Conservation (phyloP, 2,113 vertebrate species). For the Semicossyphus pulcher region DNA sequence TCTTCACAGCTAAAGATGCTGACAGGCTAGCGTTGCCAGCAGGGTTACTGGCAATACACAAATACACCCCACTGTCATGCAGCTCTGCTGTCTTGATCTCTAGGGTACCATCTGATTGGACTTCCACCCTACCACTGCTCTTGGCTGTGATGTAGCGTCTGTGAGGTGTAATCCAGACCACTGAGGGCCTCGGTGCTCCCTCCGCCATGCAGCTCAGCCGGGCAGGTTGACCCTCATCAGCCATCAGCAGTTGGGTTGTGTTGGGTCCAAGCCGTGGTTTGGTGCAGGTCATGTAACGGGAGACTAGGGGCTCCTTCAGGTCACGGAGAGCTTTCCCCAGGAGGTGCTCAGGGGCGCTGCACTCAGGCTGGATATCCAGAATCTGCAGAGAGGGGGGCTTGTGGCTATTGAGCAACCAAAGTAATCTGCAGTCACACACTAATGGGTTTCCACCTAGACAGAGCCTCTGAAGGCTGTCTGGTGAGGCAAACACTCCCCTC, state of each 20-base stretch:
- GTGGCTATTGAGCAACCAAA: conserved; percentile 91
- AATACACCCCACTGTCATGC: conserved; percentile 95
- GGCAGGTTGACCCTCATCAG: conserved; percentile 94
- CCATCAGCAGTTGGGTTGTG: conserved; percentile 90
- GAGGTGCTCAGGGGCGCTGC: conserved; percentile 89
- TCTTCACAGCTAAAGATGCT: conserved; percentile 92
- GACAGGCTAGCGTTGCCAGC: conserved; percentile 95
- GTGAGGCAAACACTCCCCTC: conserved; percentile 89
- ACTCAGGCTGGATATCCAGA: conserved; percentile 91
- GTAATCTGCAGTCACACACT: conserved; percentile 95
- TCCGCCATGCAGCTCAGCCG: conserved; percentile 93
- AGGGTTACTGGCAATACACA: conserved; percentile 94
- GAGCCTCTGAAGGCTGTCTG: conserved; percentile 91
- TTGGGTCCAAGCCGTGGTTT: conserved; percentile 92
- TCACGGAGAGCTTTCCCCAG: conserved; percentile 93
- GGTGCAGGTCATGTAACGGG: conserved; percentile 95
- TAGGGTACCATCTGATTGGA: conserved; percentile 93
- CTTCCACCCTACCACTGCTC: conserved; percentile 93
- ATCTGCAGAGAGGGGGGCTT: conserved; percentile 91
- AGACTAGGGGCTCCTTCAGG: conserved; percentile 90
- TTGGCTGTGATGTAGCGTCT: conserved; percentile 94
- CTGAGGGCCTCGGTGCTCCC: conserved; percentile 90
- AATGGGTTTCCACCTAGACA: conserved; percentile 94
- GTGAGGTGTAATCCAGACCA: conserved; percentile 95
- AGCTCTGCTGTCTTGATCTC: conserved; percentile 96